Conservation (phyloP, 2,797 vertebrate genomes). For the Amphiprion clarkii region DNA sequence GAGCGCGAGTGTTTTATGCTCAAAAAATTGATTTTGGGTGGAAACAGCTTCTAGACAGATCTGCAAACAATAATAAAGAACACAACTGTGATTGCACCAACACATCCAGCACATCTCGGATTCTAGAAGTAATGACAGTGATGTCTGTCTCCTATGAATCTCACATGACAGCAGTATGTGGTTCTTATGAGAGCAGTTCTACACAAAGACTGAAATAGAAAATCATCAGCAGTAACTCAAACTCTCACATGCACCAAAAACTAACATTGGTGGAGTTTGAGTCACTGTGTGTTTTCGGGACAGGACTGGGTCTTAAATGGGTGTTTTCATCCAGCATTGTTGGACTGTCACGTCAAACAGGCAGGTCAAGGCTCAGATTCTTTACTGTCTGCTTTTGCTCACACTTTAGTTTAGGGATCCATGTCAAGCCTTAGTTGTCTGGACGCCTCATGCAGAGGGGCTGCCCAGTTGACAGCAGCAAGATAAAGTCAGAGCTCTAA, state of each 20-base stretch:
- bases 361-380: slow-evolving; percentile 70
- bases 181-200: slow-evolving; percentile 64
- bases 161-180: slow-evolving; percentile 65
- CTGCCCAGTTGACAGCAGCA: slow-evolving; percentile 68
- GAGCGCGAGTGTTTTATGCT: slow-evolving; percentile 12
- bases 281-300: slow-evolving; percentile 56
- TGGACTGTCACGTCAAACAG: slow-evolving; percentile 69
- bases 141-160: slow-evolving; percentile 16
- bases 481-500: slow-evolving; percentile 75
- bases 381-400: slow-evolving; percentile 78
- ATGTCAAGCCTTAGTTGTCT: slow-evolving; percentile 82
- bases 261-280: slow-evolving; percentile 47
- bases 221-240: slow-evolving; percentile 60
- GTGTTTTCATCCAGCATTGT: slow-evolving; percentile 55
- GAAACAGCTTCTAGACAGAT: slow-evolving; percentile 13
- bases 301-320: slow-evolving; percentile 62
- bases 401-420: slow-evolving; percentile 91
- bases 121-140: slow-evolving; percentile 7
- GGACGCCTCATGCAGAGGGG: slow-evolving; percentile 74
- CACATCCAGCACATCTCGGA: background rate
- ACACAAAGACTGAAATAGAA: slow-evolving; percentile 42
- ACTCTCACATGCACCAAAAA: slow-evolving; percentile 44
- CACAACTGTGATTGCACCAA: slow-evolving; percentile 1
- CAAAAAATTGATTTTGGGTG: slow-evolving; percentile 18
- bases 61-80: slow-evolving; percentile 28